Evolutionary conservation across 2,113 vertebrate species (phyloP).

Genomic region (Grammomys surdaster): DNA sequence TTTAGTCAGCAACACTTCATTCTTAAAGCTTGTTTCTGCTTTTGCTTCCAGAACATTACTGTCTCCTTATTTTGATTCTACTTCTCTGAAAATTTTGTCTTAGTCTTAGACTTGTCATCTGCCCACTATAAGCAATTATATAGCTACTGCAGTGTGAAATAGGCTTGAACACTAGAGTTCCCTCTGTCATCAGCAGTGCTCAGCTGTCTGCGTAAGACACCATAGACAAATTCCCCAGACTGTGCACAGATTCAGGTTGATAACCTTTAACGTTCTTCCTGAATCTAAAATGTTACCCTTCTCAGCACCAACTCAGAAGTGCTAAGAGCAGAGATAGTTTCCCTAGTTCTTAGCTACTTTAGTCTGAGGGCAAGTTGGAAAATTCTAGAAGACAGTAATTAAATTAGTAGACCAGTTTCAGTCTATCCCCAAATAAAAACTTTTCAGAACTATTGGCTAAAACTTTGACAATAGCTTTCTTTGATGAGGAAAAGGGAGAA

Average conservation of each 20-base stretch:
- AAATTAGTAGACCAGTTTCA: constrained; percentile 58
- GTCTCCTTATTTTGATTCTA: constrained; percentile 3
- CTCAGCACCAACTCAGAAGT: constrained; percentile 8
- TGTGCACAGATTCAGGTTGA: background rate
- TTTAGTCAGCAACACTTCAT: background rate
- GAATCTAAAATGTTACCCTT: background rate
- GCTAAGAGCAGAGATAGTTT: background rate
- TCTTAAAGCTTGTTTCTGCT: constrained; percentile 5
- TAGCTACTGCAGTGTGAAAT: background rate
- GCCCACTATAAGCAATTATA: background rate
- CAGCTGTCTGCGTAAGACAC: background rate
- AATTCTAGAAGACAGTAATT: constrained; percentile 65
- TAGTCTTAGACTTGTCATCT: background rate
- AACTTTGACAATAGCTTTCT: constrained; percentile 41
- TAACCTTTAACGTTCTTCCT: background rate
- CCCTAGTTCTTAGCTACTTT: constrained; percentile 21
- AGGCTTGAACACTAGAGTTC: background rate
- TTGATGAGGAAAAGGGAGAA: constrained; percentile 35
- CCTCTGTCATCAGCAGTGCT: background rate
- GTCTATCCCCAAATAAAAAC: constrained; percentile 42
- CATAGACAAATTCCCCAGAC: background rate
- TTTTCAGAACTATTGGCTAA: constrained; percentile 36
- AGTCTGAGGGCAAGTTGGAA: constrained; percentile 23
- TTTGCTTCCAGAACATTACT: background rate
- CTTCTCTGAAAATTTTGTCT: constrained; percentile 4